Conservation (phyloP, 1,140 invertebrate species). For the Dermatophagoides farinae region DNA sequence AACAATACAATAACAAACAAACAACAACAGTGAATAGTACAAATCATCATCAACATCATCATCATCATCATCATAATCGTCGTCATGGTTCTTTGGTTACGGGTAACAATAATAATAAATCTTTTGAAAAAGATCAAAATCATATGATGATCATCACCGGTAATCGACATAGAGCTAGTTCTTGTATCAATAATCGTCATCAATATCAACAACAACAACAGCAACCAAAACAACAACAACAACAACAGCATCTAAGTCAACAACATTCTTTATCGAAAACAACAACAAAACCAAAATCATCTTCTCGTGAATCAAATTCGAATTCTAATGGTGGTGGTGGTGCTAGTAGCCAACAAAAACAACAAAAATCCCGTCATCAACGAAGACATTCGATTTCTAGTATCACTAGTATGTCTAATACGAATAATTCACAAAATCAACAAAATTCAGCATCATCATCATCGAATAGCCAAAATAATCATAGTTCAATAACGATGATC, state of each 20-base stretch:
- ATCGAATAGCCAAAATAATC: background rate
- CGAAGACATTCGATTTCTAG: slow-evolving; percentile 2
- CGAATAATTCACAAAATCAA: background rate
- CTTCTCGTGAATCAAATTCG: background rate
- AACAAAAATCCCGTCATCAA: background rate
- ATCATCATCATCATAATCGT: no score
- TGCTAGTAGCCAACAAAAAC: background rate
- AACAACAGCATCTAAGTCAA: background rate
- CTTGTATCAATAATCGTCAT: background rate
- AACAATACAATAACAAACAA: no score
- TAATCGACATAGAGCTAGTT: background rate
- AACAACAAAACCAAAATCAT: background rate
- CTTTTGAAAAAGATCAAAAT: no score
- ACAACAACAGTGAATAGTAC: no score
- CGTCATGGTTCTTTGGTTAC: no score
- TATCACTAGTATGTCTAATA: background rate
- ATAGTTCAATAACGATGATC: background rate
- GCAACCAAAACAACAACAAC: background rate
- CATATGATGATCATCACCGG: background rate
- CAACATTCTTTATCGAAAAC: background rate
- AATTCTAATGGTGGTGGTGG: background rate
- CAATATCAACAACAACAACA: background rate
- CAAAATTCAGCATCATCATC: background rate
- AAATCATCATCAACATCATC: no score
- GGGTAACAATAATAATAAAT: no score